Conservation (phyloP, 2,888 invertebrate species). For the Synergus umbraculus region DNA sequence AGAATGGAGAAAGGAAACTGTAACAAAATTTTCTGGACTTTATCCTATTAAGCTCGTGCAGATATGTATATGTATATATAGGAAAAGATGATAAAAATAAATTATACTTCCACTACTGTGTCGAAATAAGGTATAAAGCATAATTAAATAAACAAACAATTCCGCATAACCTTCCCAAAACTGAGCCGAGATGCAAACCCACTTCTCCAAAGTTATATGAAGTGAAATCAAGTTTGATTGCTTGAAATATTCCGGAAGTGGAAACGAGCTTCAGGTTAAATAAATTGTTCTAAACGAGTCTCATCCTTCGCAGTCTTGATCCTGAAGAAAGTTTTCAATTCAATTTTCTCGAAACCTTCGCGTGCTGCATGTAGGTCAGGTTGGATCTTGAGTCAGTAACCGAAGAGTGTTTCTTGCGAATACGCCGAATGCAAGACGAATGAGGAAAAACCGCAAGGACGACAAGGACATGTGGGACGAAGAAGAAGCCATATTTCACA, state of each 20-base stretch:
- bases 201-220: constrained; percentile 1
- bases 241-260: constrained; percentile 21
- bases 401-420: constrained; percentile 5
- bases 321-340: background rate
- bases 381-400: background rate
- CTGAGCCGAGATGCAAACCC: background rate
- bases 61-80: too few relatives aligned
- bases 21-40: background rate
- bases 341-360: constrained; percentile 12
- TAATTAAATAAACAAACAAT: too few relatives aligned
- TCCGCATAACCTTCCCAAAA: background rate
- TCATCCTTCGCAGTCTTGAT: background rate
- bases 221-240: background rate
- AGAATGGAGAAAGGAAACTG: background rate
- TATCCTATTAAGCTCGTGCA: background rate
- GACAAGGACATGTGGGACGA: constrained; percentile 31
- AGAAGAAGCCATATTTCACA: constrained; percentile 30
- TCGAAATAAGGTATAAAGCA: too few relatives aligned
- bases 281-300: constrained; percentile 8
- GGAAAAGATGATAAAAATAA: too few relatives aligned
- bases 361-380: background rate
- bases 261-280: constrained; percentile 39
- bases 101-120: too few relatives aligned
- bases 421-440: constrained; percentile 17
- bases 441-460: constrained; percentile 30